phyloP scores from a whole-genome alignment of 2,113 vertebrate genomes.

The Rhea pennata region DNA sequence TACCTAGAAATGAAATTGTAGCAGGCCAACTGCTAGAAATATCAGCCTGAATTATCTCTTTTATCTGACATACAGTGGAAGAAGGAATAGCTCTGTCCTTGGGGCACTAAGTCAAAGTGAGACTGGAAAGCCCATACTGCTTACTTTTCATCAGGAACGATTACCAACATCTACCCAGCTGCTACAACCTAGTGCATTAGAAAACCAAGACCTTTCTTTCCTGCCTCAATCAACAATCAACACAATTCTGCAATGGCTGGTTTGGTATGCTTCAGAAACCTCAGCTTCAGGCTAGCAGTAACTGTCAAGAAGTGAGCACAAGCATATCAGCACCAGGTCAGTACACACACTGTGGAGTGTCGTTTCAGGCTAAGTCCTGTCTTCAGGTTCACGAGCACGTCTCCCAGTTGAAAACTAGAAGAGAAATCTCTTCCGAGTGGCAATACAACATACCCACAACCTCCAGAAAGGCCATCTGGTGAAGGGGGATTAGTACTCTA shows the following conservation, averaged over 20 bases:
- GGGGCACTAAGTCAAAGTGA: not conserved
- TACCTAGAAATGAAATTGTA: not conserved
- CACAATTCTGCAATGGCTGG: fast-evolving
- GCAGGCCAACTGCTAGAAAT: not conserved
- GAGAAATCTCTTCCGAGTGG: not conserved
- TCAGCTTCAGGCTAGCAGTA: not conserved
- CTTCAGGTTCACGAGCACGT: not conserved
- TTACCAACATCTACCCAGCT: not conserved
- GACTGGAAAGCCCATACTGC: fast-evolving
- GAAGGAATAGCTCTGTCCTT: not conserved
- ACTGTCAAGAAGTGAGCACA: not conserved
- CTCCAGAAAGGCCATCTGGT: no score
- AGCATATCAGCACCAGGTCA: not conserved
- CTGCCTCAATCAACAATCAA: not conserved
- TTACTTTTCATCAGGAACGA: not conserved
- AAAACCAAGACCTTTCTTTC: not conserved
- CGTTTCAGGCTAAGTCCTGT: not conserved
- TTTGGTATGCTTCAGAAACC: not conserved
- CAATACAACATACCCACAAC: not conserved
- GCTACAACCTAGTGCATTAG: not conserved
- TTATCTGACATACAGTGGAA: not conserved
- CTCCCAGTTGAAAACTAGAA: not conserved
- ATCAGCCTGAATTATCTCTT: not conserved
- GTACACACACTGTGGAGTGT: not conserved
- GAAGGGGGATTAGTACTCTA: not conserved